A percentile compares a stretch with the other conserved stretches of the same genome.
These are phyloP conservation scores for Chalcosyrphus nemorum DNA, from an alignment of 2,888 invertebrate species.

Conservation along the genomic window DNA sequence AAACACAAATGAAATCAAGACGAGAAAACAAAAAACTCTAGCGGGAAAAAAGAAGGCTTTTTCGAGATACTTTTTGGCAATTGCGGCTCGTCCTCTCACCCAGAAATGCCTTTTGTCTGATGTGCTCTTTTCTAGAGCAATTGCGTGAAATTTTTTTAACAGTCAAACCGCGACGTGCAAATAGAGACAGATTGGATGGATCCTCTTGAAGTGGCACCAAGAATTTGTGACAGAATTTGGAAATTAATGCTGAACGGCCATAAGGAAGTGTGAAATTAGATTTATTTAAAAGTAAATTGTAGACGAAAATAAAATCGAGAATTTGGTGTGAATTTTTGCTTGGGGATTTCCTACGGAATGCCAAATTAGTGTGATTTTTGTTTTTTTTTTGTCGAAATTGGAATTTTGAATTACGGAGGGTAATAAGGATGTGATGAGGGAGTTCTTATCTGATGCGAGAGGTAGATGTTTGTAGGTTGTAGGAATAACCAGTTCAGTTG, in stretches of 20 bases:
- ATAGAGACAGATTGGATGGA: background rate
- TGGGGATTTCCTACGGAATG: background rate
- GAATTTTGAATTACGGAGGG: no score
- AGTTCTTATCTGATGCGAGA: background rate
- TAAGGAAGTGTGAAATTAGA: conserved; percentile 41
- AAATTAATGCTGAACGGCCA: conserved; percentile 29
- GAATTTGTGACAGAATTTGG: background rate
- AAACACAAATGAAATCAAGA: no score
- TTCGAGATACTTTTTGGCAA: conserved; percentile 46
- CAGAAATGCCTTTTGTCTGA: conserved; percentile 34
- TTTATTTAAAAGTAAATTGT: background rate
- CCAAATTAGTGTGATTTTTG: no score
- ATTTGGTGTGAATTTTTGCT: background rate
- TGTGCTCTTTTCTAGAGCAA: conserved; percentile 26
- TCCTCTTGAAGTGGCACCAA: background rate
- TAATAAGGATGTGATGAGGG: conserved; percentile 13
- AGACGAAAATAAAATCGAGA: background rate
- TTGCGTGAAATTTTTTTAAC: conserved; percentile 9
- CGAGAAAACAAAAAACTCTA: conserved; percentile 10
- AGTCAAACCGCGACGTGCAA: background rate
- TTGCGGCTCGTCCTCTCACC: conserved; percentile 48
- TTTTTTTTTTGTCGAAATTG: no score
- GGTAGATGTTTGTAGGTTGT: background rate
- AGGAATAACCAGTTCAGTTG: no score
- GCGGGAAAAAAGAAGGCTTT: conserved; percentile 38